Evolutionary conservation across 2,888 invertebrate species (phyloP), one percentile per base, ranked within the genome.

Genomic region (Erannis defoliaria): DNA sequence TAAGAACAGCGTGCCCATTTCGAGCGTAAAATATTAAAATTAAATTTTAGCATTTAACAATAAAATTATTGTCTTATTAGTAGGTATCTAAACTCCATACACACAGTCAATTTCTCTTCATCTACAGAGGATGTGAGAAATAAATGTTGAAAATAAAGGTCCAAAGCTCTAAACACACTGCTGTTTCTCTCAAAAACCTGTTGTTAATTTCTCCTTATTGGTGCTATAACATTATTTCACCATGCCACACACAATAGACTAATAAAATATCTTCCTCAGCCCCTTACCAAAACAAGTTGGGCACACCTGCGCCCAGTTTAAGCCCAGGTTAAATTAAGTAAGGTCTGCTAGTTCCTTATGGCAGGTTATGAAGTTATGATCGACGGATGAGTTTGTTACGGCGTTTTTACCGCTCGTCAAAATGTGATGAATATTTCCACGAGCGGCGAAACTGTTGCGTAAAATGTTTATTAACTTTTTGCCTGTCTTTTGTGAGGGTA

Each of bases 261-360:
- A 45, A 26, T 14, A 0, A 16, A 45, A 26, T 2, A 21, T 8
- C n/a, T 19, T 0, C 2, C 31, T 6, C 31, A 9, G 37, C 19
- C 50, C 51, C 1, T 1, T 21, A 37, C 35, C 6, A 5, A 8
- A 37, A 48, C 3, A 19, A 29, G 43, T 55, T 60, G 42, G 19
- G 2, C 5, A 49, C 49, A 14, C 23, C 49, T 45, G 49, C 37
- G 14, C 12, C 31, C 10, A 65, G 64, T 69, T 70, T 70, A 73
- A 72, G 65, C 64, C 61, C 62, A 51, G 66, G 58, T 71, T 74
- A 68, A 77, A 76, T 76, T 69, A 77, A 76, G 70, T 65, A 55
- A 55, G 57, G 59, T 50, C 68, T 66, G 68, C 66, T 57, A 58
- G 57, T 55, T 62, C 45, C 35, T 53, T 33, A 29, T 48, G 18